Evolutionary conservation across 2,888 invertebrate species (phyloP).

Genomic region (Stenoptilia bipunctidactyla): DNA sequence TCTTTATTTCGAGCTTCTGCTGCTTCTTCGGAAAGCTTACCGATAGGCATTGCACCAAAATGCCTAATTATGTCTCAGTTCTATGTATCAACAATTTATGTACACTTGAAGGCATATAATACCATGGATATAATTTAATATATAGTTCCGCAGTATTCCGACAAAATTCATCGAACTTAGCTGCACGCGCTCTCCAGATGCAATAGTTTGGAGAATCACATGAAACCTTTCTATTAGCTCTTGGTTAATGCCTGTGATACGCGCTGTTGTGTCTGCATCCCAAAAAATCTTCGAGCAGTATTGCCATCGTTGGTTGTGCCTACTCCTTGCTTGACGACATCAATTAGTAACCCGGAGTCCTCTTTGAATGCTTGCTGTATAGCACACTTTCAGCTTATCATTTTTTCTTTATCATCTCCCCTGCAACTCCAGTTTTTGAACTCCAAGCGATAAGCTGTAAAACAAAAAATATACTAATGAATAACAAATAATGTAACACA

Average conservation of each 20-base stretch:
- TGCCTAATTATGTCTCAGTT: conserved; percentile 9
- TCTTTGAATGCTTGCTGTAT: conserved; percentile 7
- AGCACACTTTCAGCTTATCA: conserved; percentile 5
- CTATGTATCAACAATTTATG: conserved; percentile 13
- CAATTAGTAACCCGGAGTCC: conserved; percentile 3
- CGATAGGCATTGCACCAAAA: conserved; percentile 11
- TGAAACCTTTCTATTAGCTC: conserved; percentile 9
- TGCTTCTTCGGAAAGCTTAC: conserved; percentile 11
- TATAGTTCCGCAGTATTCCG: conserved; percentile 9
- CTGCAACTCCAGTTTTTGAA: too few relatives aligned
- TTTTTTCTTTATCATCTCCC: too few relatives aligned
- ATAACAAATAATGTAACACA: too few relatives aligned
- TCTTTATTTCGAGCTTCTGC: conserved; percentile 10
- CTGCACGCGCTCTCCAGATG: conserved; percentile 7
- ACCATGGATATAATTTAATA: conserved; percentile 13
- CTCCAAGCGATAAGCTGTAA: too few relatives aligned
- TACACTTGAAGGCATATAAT: conserved; percentile 12
- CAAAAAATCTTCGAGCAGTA: conserved; percentile 11
- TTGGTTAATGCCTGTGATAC: conserved; percentile 11
- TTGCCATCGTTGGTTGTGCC: conserved; percentile 11
- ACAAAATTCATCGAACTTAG: conserved; percentile 9
- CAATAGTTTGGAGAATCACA: conserved; percentile 8
- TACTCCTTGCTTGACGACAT: conserved; percentile 8
- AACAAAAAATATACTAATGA: too few relatives aligned
- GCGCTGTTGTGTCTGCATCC: conserved; percentile 8